Conservation (phyloP, 2,888 invertebrate genomes). For the Zygogramma bicolorata region DNA sequence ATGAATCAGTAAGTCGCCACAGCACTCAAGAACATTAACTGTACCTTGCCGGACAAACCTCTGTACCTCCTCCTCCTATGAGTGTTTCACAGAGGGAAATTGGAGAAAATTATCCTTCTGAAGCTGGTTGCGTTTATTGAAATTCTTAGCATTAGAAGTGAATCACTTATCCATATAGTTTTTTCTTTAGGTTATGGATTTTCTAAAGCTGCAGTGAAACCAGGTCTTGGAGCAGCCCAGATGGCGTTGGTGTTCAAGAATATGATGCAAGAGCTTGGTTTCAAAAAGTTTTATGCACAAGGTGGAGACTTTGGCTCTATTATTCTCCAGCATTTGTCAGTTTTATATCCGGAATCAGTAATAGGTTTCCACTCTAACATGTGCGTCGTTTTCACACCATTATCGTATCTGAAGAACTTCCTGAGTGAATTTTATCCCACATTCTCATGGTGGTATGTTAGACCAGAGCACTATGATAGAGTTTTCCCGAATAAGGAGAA, state of each 20-base stretch:
- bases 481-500: constrained; percentile 70
- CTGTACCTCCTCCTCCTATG: too few species aligned
- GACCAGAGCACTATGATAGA: constrained; percentile 67
- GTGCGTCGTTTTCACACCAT: constrained; percentile 64
- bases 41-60: too few species aligned
- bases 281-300: constrained; percentile 77
- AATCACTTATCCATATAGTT: too few species aligned
- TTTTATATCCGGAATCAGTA: constrained; percentile 73
- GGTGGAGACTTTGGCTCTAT: constrained; percentile 87
- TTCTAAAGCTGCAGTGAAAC: constrained; percentile 68
- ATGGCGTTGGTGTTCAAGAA: constrained; percentile 74
- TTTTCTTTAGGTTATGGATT: constrained; percentile 69
- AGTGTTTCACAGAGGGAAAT: too few species aligned
- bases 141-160: too few species aligned
- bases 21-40: too few species aligned
- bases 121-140: too few species aligned
- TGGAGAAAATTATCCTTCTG: too few species aligned
- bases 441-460: constrained; percentile 67
- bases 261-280: constrained; percentile 78
- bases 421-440: constrained; percentile 72
- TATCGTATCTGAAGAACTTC: constrained; percentile 60
- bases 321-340: constrained; percentile 73
- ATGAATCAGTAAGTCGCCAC: too few species aligned
- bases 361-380: constrained; percentile 75
- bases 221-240: constrained; percentile 72